Evolutionary conservation across 2,113 vertebrate genomes (phyloP), one percentile per base, ranked within the genome.

Genomic region (Lipophrys pholis): DNA sequence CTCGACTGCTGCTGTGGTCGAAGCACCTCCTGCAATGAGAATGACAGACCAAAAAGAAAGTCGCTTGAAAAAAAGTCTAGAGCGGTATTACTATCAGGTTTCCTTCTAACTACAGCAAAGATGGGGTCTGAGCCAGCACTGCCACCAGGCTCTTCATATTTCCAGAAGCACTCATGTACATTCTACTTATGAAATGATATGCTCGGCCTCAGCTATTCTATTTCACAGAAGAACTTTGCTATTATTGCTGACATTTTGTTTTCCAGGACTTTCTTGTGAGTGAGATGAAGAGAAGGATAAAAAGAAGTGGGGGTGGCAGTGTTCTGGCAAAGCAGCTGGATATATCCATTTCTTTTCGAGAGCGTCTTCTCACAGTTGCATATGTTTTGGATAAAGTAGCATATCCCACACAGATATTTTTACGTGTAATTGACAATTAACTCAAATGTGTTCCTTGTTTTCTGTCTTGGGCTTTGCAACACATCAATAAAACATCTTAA

Each of bases 231-330:
- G 64, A 84, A 65, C 68, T 80, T 73, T 7, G 6, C 51, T 12
- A 55, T 81, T 84, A 74, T 78, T 85, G 89, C 86, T 84, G 83
- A 88, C 79, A 80, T 83, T 85, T 82, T 85, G 80, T 89, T 88
- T 90, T 89, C 86, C 72, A 74, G 17, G 17, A 63, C 52, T 80
- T 81, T 80, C 43, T 46, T 41, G 30, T 55, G 35, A 81, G 30
- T 17, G 56, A 72, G 59, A 78, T 87, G 61, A 71, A 69, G 63
- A 52, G 62, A 45, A 57, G 54, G 69, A 78, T 70, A 79, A 73
- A 54, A 70, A 48, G 38, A 2, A 39, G 36, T 1, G 8, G 38
- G 59, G 71, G 45, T 63, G 59, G 63, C 70, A 53, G 60, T 78
- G 73, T 84, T 80, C 80, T 70, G 60, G 66, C 69, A 42, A 55